These are phyloP conservation scores for Raja brachyura DNA, from an alignment of 2,113 vertebrate species.

Conservation along the genomic window DNA sequence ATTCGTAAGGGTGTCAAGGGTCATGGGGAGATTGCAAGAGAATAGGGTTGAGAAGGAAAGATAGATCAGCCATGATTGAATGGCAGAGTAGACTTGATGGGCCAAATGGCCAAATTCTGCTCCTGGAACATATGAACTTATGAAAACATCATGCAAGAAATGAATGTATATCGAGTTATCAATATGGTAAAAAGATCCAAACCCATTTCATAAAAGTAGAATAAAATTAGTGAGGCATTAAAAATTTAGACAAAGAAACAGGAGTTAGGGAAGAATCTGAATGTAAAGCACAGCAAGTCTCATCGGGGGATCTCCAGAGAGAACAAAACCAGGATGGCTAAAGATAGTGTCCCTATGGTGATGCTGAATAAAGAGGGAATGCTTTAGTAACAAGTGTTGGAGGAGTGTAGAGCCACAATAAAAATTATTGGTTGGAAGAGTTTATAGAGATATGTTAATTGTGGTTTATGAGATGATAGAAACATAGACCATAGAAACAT, in stretches of 20 bases:
- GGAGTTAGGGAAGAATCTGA: neutral
- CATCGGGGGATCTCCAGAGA: neutral
- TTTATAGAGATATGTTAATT: neutral
- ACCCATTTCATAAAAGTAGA: neutral
- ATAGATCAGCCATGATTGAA: too few relatives aligned
- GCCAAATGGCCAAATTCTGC: too few relatives aligned
- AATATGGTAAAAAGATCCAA: neutral
- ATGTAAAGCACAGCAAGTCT: neutral
- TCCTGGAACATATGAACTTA: too few relatives aligned
- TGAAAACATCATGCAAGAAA: neutral
- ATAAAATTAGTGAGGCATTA: neutral
- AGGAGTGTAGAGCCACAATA: neutral
- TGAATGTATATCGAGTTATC: neutral
- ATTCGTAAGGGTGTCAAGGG: too few relatives aligned
- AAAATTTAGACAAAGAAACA: neutral
- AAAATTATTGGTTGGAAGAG: neutral
- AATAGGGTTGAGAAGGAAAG: too few relatives aligned
- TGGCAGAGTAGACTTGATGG: too few relatives aligned
- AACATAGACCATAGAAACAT: too few relatives aligned
- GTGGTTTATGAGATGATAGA: neutral
- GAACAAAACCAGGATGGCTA: neutral
- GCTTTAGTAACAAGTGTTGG: neutral
- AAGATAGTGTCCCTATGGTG: neutral
- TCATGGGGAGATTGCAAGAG: too few relatives aligned
- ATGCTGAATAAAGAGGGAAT: neutral